Evolutionary conservation across 2,797 vertebrate species (phyloP).

Genomic region (Centropyge bicolor): DNA sequence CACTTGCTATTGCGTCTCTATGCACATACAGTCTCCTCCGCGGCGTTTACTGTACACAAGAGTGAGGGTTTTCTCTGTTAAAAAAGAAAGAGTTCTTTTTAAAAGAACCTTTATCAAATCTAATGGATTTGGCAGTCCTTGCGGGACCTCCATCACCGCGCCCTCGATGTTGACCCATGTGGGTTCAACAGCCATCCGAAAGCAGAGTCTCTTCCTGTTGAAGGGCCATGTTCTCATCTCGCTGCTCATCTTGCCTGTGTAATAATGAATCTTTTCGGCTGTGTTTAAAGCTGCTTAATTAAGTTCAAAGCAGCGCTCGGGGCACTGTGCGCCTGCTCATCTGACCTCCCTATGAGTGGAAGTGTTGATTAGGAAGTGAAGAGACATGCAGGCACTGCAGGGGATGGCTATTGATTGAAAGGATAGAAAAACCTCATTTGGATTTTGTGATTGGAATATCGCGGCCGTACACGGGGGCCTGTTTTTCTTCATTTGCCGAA

Average conservation of each 20-base stretch:
- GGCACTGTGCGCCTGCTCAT: conserved; percentile 78
- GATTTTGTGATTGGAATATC: conserved; percentile 71
- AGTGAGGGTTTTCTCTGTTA: background rate
- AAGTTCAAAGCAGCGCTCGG: conserved; percentile 86
- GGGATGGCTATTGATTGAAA: conserved; percentile 80
- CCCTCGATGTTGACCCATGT: conserved; percentile 57
- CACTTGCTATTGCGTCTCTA: conserved; percentile 5
- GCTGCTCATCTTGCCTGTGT: conserved; percentile 79
- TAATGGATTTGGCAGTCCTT: conserved; percentile 56
- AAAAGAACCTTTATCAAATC: conserved; percentile 46
- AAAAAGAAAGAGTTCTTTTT: conserved; percentile 18
- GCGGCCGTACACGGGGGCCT: conserved; percentile 30
- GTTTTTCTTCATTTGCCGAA: conserved; percentile 55
- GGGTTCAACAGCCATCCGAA: conserved; percentile 65
- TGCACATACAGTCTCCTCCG: background rate
- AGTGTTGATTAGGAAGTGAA: conserved; percentile 87
- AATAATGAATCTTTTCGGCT: conserved; percentile 86
- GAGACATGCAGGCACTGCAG: conserved; percentile 78
- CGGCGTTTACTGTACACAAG: background rate
- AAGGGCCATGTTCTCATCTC: conserved; percentile 70
- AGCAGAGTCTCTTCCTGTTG: conserved; percentile 60
- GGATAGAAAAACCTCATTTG: conserved; percentile 76
- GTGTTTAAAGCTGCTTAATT: conserved; percentile 89
- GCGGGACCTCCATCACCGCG: conserved; percentile 38
- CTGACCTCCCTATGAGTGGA: conserved; percentile 84